These are phyloP conservation scores for Lordiphosa mommai DNA, from an alignment of 1,140 invertebrate genomes.

Conservation along the genomic window DNA sequence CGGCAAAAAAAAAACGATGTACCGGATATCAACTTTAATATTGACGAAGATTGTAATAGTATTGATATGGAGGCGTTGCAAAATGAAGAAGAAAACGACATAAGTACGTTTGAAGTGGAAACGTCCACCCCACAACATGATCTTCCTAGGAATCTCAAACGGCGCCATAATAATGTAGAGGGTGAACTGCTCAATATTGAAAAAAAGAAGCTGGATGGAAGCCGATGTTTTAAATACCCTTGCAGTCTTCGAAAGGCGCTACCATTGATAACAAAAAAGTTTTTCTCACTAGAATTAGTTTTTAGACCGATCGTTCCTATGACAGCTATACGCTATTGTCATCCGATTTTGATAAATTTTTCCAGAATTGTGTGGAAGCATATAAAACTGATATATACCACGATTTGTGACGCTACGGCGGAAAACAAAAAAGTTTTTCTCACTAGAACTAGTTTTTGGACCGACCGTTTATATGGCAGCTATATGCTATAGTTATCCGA, in stretches of 20 bases:
- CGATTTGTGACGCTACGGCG: too few species aligned
- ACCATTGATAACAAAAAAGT: too few species aligned
- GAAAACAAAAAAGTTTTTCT: too few species aligned
- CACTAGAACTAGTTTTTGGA: too few species aligned
- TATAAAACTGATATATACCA: too few species aligned
- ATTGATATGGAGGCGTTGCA: slow-evolving; percentile 4
- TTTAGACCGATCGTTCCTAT: too few species aligned
- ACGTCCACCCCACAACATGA: neutral
- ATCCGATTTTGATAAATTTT: too few species aligned
- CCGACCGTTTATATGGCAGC: too few species aligned
- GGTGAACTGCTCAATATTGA: slow-evolving; percentile 3
- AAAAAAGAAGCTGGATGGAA: slow-evolving; percentile 1
- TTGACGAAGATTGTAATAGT: slow-evolving; percentile 16
- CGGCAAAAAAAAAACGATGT: slow-evolving; percentile 6
- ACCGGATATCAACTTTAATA: slow-evolving; percentile 5
- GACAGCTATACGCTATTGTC: too few species aligned
- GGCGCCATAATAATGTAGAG: neutral
- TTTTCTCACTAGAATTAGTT: too few species aligned
- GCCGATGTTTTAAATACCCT: slow-evolving; percentile 2
- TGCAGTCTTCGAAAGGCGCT: slow-evolving; percentile 1
- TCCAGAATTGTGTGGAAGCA: too few species aligned
- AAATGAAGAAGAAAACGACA: slow-evolving; percentile 7
- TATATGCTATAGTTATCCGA: too few species aligned
- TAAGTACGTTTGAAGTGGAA: slow-evolving; percentile 6
- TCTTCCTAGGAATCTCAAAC: neutral